phyloP scores from a whole-genome alignment of 2,888 invertebrate genomes.

The Acronicta aceris region DNA sequence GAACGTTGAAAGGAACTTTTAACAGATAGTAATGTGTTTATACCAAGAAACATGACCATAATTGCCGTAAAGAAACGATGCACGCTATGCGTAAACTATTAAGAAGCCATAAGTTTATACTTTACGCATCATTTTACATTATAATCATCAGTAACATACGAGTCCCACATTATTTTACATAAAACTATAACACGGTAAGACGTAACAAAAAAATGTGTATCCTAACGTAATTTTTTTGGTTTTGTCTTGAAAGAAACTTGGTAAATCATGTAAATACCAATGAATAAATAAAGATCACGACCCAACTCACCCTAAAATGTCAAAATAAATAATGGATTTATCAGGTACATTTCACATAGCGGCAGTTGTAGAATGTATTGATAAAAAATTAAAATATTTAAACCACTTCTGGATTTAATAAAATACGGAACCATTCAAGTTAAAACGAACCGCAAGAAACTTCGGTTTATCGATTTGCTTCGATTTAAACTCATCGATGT shows the following conservation, averaged over 20 bases:
- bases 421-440: not conserved
- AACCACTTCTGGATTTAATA: constrained; percentile 4
- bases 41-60: constrained; percentile 20
- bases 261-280: constrained; percentile 52
- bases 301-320: constrained; percentile 47
- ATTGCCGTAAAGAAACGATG: constrained; percentile 14
- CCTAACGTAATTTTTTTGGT: constrained; percentile 33
- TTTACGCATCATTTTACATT: constrained; percentile 15
- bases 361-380: constrained; percentile 32
- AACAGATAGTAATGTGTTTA: constrained; percentile 38
- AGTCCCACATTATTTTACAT: constrained; percentile 12
- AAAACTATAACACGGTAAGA: constrained; percentile 17
- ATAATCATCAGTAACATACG: constrained; percentile 4
- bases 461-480: not conserved
- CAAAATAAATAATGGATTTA: constrained; percentile 47
- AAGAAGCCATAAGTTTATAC: constrained; percentile 7
- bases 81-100: constrained; percentile 12
- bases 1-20: constrained; percentile 42
- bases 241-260: constrained; percentile 34
- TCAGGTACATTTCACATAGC: constrained; percentile 28
- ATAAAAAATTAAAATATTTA: constrained; percentile 21
- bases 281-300: constrained; percentile 58
- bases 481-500: constrained; percentile 3
- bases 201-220: no score
- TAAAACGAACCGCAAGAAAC: no score